Conservation (phyloP, 2,113 vertebrate genomes). For the Mobula hypostoma region DNA sequence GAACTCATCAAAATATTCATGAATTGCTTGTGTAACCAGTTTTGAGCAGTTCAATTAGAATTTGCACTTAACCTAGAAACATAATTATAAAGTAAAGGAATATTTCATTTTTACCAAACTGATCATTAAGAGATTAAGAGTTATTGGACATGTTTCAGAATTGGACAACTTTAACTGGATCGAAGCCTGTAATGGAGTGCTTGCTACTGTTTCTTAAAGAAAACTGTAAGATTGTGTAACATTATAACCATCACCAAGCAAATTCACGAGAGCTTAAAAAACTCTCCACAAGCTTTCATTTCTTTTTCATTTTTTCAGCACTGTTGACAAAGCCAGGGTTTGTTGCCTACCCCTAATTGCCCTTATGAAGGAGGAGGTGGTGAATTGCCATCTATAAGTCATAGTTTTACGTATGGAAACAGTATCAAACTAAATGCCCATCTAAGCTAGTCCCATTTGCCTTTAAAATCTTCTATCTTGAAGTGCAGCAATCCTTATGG, state of each 20-base stretch:
- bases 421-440: too few species aligned
- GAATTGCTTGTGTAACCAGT: neutral
- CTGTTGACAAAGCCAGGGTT: too few species aligned
- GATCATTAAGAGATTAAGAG: neutral
- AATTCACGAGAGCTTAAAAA: neutral
- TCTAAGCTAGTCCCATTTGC: too few species aligned
- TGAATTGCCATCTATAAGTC: too few species aligned
- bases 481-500: too few species aligned
- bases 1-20: conserved; percentile 25
- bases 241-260: neutral
- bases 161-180: neutral
- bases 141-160: neutral
- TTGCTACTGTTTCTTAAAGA: neutral
- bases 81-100: neutral
- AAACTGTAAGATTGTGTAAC: neutral
- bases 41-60: neutral
- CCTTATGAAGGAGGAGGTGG: too few species aligned
- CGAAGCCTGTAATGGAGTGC: neutral
- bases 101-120: neutral
- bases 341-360: too few species aligned
- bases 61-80: neutral
- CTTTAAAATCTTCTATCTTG: too few species aligned
- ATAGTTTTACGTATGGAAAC: too few species aligned
- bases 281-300: too few species aligned
- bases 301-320: too few species aligned